phyloP scores from a whole-genome alignment of 2,797 vertebrate species.

The Coendou prehensilis region DNA sequence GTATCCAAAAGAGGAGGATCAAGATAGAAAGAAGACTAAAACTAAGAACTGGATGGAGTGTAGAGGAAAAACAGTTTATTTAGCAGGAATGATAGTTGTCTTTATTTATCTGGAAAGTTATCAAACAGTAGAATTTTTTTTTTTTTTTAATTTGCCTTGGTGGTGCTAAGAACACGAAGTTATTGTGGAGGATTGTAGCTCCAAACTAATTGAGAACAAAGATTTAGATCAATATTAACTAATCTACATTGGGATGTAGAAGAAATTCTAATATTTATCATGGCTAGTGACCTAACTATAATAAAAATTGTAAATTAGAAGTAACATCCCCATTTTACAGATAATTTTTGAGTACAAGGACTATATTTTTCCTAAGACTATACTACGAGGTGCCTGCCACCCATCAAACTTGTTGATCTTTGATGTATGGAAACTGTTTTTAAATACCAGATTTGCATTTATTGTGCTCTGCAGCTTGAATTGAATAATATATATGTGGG shows the following conservation, averaged over 20 bases:
- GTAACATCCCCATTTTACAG: neutral
- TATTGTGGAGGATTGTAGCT: neutral
- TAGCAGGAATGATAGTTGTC: accelerated
- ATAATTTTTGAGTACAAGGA: neutral
- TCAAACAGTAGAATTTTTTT: neutral
- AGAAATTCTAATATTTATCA: neutral
- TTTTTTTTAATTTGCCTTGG: neutral
- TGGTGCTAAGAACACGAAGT: constrained; percentile 44
- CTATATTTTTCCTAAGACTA: neutral
- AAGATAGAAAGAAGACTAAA: neutral
- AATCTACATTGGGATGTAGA: neutral
- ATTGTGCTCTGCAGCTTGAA: neutral
- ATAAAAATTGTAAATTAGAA: neutral
- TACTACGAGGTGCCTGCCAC: neutral
- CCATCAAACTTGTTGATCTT: neutral
- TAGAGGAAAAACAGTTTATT: neutral
- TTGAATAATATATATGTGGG: neutral
- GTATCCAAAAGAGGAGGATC: neutral
- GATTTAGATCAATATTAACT: neutral
- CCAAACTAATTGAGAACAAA: constrained; percentile 20
- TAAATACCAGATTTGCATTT: constrained; percentile 24
- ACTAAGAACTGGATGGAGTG: neutral
- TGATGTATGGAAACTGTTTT: constrained; percentile 41
- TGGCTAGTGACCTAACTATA: neutral
- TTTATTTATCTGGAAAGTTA: neutral